Conservation (phyloP, 1,140 invertebrate species). For the Charaxes varanes region DNA sequence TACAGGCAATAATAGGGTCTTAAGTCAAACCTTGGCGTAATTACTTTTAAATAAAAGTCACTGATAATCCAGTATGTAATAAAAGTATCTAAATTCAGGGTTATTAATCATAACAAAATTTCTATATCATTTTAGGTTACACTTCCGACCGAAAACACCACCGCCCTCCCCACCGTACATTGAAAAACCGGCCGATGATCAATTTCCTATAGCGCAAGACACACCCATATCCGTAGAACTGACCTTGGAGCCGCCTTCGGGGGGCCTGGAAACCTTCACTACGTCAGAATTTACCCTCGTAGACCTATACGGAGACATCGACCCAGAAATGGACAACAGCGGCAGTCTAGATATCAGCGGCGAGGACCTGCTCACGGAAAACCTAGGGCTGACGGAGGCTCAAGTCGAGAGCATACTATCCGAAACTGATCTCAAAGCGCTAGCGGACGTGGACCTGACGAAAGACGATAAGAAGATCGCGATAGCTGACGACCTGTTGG, state of each 20-base stretch:
- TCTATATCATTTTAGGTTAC: constrained; percentile 73
- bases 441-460: constrained; percentile 33
- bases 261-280: constrained; percentile 61
- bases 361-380: constrained; percentile 39
- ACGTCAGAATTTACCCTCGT: constrained; percentile 68
- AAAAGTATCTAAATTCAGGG: too few relatives aligned
- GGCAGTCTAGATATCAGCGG: constrained; percentile 32
- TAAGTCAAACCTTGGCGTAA: too few relatives aligned
- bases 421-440: constrained; percentile 40
- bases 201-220: constrained; percentile 65
- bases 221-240: constrained; percentile 76
- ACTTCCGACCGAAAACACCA: constrained; percentile 85
- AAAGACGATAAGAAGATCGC: constrained; percentile 38
- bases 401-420: constrained; percentile 53
- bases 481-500: constrained; percentile 32
- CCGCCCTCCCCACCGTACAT: constrained; percentile 40
- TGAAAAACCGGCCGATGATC: constrained; percentile 41
- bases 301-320: constrained; percentile 51
- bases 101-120: too few relatives aligned
- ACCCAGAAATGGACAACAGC: constrained; percentile 33
- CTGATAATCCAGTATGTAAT: too few relatives aligned
- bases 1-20: too few relatives aligned
- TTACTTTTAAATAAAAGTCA: too few relatives aligned
- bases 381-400: constrained; percentile 48
- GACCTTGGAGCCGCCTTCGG: constrained; percentile 49